Percentiles rank a stretch among this genome's conserved stretches.
phyloP scores from a whole-genome alignment of 1,140 invertebrate genomes.

The Drosophila obscura region DNA sequence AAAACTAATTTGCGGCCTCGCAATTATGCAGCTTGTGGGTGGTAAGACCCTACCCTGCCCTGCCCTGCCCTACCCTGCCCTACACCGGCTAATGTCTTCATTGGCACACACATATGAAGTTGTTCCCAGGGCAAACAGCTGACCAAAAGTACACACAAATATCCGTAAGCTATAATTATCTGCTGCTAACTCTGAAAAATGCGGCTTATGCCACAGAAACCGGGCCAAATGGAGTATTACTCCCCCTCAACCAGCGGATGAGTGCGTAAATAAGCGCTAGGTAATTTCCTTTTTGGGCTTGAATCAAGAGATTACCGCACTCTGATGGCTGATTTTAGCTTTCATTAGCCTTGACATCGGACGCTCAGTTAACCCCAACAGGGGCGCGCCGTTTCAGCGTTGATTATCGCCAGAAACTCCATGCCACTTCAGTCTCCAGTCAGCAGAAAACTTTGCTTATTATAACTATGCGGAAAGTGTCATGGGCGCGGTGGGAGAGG shows the following conservation, averaged over 20 bases:
- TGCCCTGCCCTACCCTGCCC: too few relatives aligned
- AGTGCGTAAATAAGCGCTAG: too few relatives aligned
- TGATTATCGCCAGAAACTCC: constrained; percentile 27
- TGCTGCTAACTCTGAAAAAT: neutral
- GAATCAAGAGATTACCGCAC: constrained; percentile 38
- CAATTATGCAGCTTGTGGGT: constrained; percentile 39
- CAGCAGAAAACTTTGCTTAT: constrained; percentile 74
- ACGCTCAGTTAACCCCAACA: constrained; percentile 40
- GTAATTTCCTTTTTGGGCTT: constrained; percentile 26
- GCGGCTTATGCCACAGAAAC: constrained; percentile 2
- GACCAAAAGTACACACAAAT: constrained; percentile 33
- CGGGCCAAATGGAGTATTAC: neutral
- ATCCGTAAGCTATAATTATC: constrained; percentile 7
- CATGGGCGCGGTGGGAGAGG: constrained; percentile 8
- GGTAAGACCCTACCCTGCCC: constrained; percentile 10
- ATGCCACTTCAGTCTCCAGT: constrained; percentile 16
- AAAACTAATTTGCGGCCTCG: constrained; percentile 78
- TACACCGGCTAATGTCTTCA: constrained; percentile 58
- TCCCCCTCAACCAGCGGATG: too few relatives aligned
- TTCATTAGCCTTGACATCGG: constrained; percentile 75
- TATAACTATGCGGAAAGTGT: constrained; percentile 77
- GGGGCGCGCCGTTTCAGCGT: constrained; percentile 1
- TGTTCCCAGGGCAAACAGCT: constrained; percentile 39
- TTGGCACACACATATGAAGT: constrained; percentile 26
- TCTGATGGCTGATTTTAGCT: constrained; percentile 49